Base-by-base conservation (phyloP, 2,113 vertebrate genomes). In the Thalassoma bifasciatum region DNA sequence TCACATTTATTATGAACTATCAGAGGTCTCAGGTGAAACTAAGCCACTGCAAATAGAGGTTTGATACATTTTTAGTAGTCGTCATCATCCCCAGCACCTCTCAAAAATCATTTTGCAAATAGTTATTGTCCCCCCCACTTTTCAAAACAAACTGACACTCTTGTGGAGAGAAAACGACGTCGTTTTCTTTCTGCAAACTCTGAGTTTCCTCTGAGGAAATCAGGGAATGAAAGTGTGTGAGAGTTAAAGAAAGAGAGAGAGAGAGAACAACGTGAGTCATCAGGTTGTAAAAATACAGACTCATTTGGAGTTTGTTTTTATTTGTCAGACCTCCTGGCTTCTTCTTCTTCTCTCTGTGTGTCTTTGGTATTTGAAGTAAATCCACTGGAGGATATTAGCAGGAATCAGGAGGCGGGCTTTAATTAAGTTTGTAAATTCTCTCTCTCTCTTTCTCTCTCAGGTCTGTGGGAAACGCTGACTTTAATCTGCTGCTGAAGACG, bases 401-500 rank as follows among this genome's bases (percentile, higher is more conserved):
- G 72, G 57, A 62, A 66, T 65, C 64, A 11, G 34, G 79, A 75
- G 58, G 61, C 75, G 53, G 34, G 24, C 64, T 89, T 90, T 84
- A 84, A 90, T 89, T 77, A 88, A 88, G 52, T 60, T 83, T 84
- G 36, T 77, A 77, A 79, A 83, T 86, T 84, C 65, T 36, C 42
- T 60, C 60, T 79, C 56, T n/a, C n/a, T n/a, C n/a, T n/a, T n/a
- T n/a, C n/a, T n/a, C n/a, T 14, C 21, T 9, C 90, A 99, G 98
- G 98, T 96, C 96, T 34, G 93, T 98, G 75, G 93, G 91, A 83
- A 95, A 95, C 12, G 88, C 93, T 9, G 95, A 93, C 85, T 99
- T 99, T 72, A 93, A 93, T 72, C 89, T 98, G 70, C 83, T 99
- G 85, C 94, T 99, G 82, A 99, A 99, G 93, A 98, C 98, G 0